A percentile compares a stretch with the other conserved stretches of the same genome.
These are phyloP conservation scores for Epizoanthus scotinus DNA, from an alignment of 92 coral and sea anemone genomes.

Conservation along the genomic window DNA sequence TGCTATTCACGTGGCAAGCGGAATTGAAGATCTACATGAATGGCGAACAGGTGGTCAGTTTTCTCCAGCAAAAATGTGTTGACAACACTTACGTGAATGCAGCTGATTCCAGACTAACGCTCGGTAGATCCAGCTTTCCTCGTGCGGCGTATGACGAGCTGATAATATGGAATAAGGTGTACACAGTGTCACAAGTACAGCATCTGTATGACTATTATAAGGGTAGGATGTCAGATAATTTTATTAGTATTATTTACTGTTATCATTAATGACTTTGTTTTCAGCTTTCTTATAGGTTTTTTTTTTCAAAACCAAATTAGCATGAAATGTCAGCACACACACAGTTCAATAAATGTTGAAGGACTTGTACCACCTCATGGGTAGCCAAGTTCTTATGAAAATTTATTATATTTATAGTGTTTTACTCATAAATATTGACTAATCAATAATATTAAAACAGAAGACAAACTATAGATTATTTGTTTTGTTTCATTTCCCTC, in stretches of 20 bases:
- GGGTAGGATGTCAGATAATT: no score
- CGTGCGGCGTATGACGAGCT: conserved; percentile 23
- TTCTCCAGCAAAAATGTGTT: neutral
- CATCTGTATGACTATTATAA: conserved; percentile 23
- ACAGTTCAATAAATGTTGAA: no score
- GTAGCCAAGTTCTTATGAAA: no score
- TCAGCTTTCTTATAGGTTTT: neutral
- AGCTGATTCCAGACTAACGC: conserved; percentile 2
- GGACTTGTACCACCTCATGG: no score
- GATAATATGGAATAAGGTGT: conserved; percentile 15
- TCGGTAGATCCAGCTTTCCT: conserved; percentile 8
- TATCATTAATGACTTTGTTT: neutral
- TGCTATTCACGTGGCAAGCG: neutral
- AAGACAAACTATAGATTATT: no score
- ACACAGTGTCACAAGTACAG: neutral
- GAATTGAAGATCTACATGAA: neutral
- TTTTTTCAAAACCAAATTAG: neutral
- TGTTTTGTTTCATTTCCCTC: no score
- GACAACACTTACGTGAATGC: neutral
- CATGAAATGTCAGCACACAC: no score
- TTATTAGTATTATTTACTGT: no score
- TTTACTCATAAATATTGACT: no score
- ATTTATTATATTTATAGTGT: no score
- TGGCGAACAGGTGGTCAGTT: neutral
- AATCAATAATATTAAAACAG: no score